Percentiles rank a stretch among this genome's conserved stretches.
Conservation (phyloP, 2,113 vertebrate species). For the Hiodon alosoides region DNA sequence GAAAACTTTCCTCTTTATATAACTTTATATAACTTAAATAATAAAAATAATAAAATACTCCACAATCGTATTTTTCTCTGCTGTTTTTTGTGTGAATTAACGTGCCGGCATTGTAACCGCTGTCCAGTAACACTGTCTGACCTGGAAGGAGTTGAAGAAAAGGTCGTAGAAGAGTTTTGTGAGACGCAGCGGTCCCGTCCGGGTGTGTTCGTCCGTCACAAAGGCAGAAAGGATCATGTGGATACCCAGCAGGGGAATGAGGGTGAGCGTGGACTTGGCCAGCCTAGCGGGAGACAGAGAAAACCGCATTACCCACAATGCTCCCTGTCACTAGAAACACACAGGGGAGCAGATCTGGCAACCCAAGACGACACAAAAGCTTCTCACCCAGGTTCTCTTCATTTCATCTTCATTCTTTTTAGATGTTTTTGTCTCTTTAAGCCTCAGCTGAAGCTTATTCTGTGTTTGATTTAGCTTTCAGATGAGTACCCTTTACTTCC, state of each 20-base stretch:
- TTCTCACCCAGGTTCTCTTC: no score
- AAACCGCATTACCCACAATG: neutral
- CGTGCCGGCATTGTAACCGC: no score
- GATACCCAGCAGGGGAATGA: slow-evolving; percentile 91
- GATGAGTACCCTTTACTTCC: no score
- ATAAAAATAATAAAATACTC: neutral
- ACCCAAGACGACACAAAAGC: no score
- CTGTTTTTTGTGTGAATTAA: neutral
- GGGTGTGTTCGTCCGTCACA: slow-evolving; percentile 79
- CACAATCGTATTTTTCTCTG: slow-evolving; percentile 28
- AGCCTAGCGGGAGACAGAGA: slow-evolving; percentile 59
- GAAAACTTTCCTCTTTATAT: no score
- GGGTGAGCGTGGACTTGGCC: slow-evolving; percentile 89
- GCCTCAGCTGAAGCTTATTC: no score
- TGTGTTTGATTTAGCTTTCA: no score
- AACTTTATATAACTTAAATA: no score
- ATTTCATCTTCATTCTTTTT: neutral
- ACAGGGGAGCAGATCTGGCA: neutral
- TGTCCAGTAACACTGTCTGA: slow-evolving; percentile 23
- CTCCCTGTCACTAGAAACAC: neutral
- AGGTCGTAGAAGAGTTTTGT: slow-evolving; percentile 90
- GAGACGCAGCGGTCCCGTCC: slow-evolving; percentile 68
- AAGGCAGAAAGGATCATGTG: slow-evolving; percentile 87
- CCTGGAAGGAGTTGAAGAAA: slow-evolving; percentile 94
- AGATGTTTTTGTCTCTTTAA: neutral